Evolutionary conservation across 2,797 vertebrate genomes (phyloP), one percentile per base, ranked within the genome.

Genomic region (Scolopax bukidnonensis): DNA sequence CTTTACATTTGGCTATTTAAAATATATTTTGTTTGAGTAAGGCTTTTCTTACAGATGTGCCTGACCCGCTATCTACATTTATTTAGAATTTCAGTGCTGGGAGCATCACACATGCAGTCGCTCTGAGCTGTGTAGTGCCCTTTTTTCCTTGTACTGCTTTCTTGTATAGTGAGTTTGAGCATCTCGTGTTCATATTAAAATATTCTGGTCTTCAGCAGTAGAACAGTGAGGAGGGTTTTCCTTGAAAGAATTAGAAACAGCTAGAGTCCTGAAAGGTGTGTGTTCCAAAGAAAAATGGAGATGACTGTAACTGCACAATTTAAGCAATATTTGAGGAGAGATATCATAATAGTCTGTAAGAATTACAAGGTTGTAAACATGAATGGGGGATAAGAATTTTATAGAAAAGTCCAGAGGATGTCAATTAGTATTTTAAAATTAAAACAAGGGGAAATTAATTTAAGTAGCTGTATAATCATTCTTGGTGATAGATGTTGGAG

Each of bases 371-470:
- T 30, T 83, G 41, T 65, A 88, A 81, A 65, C 4, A 28, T 43
- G 57, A 88, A 74, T 2, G 2, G 40, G 14, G 40, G 12, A 61
- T 30, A 56, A 90, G n/a, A 86, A 54, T 69, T 95, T 85, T 65
- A 32, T 41, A 56, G 30, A 12, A 54, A 84, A 83, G 71, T 71
- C 61, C 48, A 81, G 67, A 90, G 33, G 38, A 41, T 54, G 33
- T 41, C 23, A 63, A n/a, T 81, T 87, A 90, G 36, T 63, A 43
- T 40, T 89, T 95, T 74, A 67, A 92, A 96, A 85, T 89, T 70
- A 79, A 95, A 95, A 94, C 59, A 84, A 79, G 51, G 19, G 33
- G 32, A 92, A 91, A 81, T 80, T 85, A 79, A 70, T 90, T 47
- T 79, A 77, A 83, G 48, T 68, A 80, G 50, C 56, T 43, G 19